Percentiles rank a stretch among this genome's conserved stretches.
Evolutionary conservation across 2,797 vertebrate genomes (phyloP).

Genomic region (Sebastiscus albofasciatus): DNA sequence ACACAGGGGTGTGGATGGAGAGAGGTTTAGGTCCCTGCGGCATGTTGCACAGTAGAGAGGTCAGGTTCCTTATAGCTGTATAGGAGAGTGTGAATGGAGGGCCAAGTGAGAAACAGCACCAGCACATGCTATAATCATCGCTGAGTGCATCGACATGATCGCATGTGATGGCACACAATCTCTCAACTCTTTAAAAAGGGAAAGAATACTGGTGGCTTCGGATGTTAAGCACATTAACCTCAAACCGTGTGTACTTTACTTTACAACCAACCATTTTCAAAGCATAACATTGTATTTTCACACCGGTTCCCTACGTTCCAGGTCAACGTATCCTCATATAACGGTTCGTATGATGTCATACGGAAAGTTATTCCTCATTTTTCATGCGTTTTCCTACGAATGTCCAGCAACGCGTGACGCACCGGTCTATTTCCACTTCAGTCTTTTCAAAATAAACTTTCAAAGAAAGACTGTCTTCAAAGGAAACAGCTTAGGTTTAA

Average conservation of each 20-base stretch:
- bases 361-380: no score
- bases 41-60: constrained; percentile 25
- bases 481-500: no score
- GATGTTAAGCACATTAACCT: background rate
- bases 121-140: constrained; percentile 3
- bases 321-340: no score
- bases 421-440: no score
- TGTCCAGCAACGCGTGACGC: no score
- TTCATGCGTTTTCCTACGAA: no score
- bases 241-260: background rate
- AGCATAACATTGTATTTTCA: background rate
- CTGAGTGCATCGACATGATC: background rate
- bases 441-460: no score
- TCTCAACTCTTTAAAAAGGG: background rate
- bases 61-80: constrained; percentile 46
- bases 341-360: no score
- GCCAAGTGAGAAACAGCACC: constrained; percentile 48
- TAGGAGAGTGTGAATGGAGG: constrained; percentile 58
- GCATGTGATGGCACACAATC: background rate
- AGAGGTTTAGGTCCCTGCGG: constrained; percentile 16
- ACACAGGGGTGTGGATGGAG: background rate
- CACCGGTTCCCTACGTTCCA: background rate
- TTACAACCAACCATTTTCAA: background rate
- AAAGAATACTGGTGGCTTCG: background rate
- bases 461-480: no score